Evolutionary conservation across 30 jellyfish, hydroid and myxozoan species (phyloP).

Genomic region (Chrysaora quinquecirrha): DNA sequence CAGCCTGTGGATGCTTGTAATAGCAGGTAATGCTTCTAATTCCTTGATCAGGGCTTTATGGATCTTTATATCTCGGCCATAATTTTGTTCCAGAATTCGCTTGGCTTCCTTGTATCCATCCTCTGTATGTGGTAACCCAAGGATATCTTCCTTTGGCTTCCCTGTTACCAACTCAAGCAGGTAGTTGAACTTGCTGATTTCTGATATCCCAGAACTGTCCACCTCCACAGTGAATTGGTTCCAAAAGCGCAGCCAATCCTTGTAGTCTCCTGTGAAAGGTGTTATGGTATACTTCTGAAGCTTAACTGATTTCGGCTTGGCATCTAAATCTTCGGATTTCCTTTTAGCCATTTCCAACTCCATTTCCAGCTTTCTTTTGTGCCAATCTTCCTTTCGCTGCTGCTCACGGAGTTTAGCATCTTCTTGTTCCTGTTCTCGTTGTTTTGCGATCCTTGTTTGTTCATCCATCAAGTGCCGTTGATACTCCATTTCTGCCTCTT

Average conservation of each 20-base stretch:
- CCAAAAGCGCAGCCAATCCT: slow-evolving; percentile 81
- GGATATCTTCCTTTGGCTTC: slow-evolving; percentile 71
- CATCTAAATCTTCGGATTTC: background rate
- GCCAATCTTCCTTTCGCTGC: slow-evolving; percentile 39
- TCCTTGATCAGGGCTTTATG: slow-evolving; percentile 58
- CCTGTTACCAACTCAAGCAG: slow-evolving; percentile 69
- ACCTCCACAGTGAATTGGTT: slow-evolving; percentile 63
- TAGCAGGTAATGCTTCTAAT: slow-evolving; percentile 20
- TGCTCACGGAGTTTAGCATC: slow-evolving; percentile 39
- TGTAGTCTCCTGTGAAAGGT: slow-evolving; percentile 69
- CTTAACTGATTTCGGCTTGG: slow-evolving; percentile 55
- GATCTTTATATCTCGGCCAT: slow-evolving; percentile 46
- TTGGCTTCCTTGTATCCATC: slow-evolving; percentile 67
- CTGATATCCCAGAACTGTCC: slow-evolving; percentile 56
- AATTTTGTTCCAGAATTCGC: slow-evolving; percentile 40
- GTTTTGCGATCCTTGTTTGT: slow-evolving; percentile 23
- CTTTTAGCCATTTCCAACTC: slow-evolving; percentile 34
- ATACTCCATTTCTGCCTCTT: slow-evolving; percentile 49
- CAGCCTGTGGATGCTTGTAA: slow-evolving; percentile 18
- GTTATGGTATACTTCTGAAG: slow-evolving; percentile 62
- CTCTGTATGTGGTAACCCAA: slow-evolving; percentile 52
- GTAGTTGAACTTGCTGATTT: slow-evolving; percentile 71
- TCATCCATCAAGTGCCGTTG: slow-evolving; percentile 58
- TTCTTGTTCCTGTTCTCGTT: slow-evolving; percentile 43
- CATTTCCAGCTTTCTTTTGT: slow-evolving; percentile 19